These are phyloP conservation scores for Cosmorhoe ocellata DNA, from an alignment of 2,888 invertebrate genomes.

Conservation along the genomic window DNA sequence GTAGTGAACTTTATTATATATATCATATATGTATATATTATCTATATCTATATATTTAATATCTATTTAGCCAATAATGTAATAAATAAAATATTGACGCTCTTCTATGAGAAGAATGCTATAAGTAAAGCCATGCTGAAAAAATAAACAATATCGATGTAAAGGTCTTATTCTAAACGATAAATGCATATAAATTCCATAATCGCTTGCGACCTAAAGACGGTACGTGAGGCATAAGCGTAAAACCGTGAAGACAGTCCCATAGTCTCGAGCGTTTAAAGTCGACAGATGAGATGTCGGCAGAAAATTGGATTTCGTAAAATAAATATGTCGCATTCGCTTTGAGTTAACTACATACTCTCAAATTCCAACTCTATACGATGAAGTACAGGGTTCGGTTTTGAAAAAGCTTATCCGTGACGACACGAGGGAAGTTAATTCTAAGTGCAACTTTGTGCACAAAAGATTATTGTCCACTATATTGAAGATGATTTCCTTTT, in stretches of 20 bases:
- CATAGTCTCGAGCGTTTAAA: slow-evolving; percentile 75
- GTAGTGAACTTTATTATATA: no score
- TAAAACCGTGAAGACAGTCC: slow-evolving; percentile 74
- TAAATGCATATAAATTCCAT: slow-evolving; percentile 43
- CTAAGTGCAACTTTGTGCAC: slow-evolving; percentile 70
- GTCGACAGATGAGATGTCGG: slow-evolving; percentile 82
- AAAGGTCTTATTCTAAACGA: slow-evolving; percentile 28
- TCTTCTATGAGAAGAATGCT: no score
- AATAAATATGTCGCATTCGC: slow-evolving; percentile 80
- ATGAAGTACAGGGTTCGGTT: slow-evolving; percentile 38
- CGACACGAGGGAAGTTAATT: slow-evolving; percentile 71
- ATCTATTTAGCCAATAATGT: no score
- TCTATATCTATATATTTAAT: no score
- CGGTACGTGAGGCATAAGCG: slow-evolving; percentile 65
- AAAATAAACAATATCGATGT: no score
- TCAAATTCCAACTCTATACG: slow-evolving; percentile 40
- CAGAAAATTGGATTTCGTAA: slow-evolving; percentile 82
- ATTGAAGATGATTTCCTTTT: slow-evolving; percentile 54
- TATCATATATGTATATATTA: no score
- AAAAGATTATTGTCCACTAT: slow-evolving; percentile 73
- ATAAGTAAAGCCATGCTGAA: no score
- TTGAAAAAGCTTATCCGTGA: slow-evolving; percentile 28
- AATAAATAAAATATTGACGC: no score
- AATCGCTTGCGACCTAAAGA: slow-evolving; percentile 50
- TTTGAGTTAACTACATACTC: slow-evolving; percentile 52